Evolutionary conservation across 1,140 invertebrate genomes (phyloP).

Genomic region (Hormaphis cornu): DNA sequence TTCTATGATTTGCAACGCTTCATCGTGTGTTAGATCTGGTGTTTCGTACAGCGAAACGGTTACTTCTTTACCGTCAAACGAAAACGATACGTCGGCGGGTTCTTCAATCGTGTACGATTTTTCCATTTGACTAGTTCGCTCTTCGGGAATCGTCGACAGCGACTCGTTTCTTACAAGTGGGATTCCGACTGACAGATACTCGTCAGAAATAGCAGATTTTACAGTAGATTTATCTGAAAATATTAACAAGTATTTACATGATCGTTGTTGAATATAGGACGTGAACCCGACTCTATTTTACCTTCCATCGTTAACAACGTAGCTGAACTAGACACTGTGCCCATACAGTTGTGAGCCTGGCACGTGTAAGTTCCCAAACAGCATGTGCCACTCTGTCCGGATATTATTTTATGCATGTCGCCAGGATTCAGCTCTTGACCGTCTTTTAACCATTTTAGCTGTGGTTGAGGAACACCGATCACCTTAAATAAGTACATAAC

Average conservation of each 20-base stretch:
- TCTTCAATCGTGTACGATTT: slow-evolving; percentile 64
- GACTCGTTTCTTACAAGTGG: slow-evolving; percentile 62
- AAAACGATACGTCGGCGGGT: slow-evolving; percentile 74
- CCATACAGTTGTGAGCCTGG: slow-evolving; percentile 87
- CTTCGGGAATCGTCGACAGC: slow-evolving; percentile 80
- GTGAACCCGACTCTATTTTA: slow-evolving; percentile 29
- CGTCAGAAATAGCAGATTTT: slow-evolving; percentile 16
- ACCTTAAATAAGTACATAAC: slow-evolving; percentile 45
- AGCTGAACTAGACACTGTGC: slow-evolving; percentile 75
- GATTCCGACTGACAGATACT: slow-evolving; percentile 2
- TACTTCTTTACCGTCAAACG: slow-evolving; percentile 83
- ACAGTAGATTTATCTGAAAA: slow-evolving; percentile 17
- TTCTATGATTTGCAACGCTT: slow-evolving; percentile 81
- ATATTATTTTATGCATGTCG: slow-evolving; percentile 82
- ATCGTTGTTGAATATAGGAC: no score
- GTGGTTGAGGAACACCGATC: slow-evolving; percentile 79
- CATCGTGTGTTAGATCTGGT: slow-evolving; percentile 80
- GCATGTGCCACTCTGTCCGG: slow-evolving; percentile 77
- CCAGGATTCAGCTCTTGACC: slow-evolving; percentile 77
- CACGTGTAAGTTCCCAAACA: slow-evolving; percentile 88
- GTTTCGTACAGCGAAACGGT: slow-evolving; percentile 84
- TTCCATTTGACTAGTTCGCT: slow-evolving; percentile 72
- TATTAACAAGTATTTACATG: not conserved
- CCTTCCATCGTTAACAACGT: slow-evolving; percentile 80
- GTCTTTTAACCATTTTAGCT: slow-evolving; percentile 85